Percentiles rank a stretch among this genome's conserved stretches.
Evolutionary conservation across 1,140 invertebrate species (phyloP).

Genomic region (Halictus rubicundus): DNA sequence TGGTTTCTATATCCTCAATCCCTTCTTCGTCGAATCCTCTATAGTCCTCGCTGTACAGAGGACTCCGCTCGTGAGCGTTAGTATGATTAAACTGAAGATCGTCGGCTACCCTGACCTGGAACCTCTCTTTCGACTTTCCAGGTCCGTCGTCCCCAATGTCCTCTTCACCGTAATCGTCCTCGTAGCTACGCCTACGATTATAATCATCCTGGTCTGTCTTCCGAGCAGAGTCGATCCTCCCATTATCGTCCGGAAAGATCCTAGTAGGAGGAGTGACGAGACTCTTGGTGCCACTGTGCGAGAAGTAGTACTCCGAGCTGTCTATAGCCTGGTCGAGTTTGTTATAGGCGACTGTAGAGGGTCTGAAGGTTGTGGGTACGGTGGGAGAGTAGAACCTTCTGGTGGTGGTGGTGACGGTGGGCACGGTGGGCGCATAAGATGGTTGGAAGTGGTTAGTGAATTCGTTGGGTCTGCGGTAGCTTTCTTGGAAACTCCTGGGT

Average conservation of each 20-base stretch:
- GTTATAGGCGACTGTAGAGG: conserved; percentile 64
- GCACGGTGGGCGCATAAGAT: conserved; percentile 75
- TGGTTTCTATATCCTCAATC: conserved; percentile 67
- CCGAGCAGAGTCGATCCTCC: neutral
- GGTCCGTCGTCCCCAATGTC: conserved; percentile 12
- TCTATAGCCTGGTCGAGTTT: conserved; percentile 69
- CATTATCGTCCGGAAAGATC: neutral
- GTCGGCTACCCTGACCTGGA: conserved; percentile 1
- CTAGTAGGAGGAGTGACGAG: conserved; percentile 41
- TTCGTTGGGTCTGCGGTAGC: conserved; percentile 48
- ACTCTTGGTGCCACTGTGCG: conserved; percentile 49
- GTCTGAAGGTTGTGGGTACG: conserved; percentile 69
- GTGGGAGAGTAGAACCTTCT: conserved; percentile 75
- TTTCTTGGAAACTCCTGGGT: conserved; percentile 40
- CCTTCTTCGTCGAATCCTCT: conserved; percentile 12
- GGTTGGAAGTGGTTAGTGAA: conserved; percentile 67
- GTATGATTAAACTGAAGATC: neutral
- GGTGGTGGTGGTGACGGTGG: conserved; percentile 74
- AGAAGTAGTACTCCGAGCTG: conserved; percentile 70
- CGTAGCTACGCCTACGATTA: neutral
- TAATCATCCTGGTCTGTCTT: neutral
- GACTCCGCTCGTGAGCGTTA: neutral
- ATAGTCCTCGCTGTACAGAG: neutral
- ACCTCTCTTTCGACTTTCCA: conserved; percentile 12
- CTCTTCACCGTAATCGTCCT: conserved; percentile 2